phyloP scores from a whole-genome alignment of 2,797 vertebrate genomes.

The Perodicticus potto region DNA sequence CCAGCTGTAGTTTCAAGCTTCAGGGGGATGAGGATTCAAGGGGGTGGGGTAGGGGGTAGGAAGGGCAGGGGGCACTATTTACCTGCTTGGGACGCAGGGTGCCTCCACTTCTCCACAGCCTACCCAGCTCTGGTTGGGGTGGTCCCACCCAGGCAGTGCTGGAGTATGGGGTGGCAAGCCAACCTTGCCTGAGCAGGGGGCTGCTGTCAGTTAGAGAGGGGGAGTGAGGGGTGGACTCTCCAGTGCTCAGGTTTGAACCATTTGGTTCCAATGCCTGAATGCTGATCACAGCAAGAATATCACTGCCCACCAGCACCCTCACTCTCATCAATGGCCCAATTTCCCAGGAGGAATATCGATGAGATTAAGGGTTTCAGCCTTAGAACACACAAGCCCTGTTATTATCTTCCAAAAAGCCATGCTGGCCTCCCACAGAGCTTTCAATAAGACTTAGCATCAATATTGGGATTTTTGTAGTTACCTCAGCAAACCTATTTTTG shows the following conservation, averaged over 20 bases:
- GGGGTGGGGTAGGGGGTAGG: not conserved
- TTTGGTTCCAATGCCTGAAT: not conserved
- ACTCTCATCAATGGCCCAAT: not conserved
- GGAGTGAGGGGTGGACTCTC: not conserved
- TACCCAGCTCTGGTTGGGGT: too few species aligned
- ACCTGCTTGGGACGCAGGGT: not conserved
- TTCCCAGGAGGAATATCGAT: not conserved
- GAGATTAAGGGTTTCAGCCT: not conserved
- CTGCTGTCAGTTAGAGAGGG: not conserved
- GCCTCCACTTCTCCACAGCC: too few species aligned
- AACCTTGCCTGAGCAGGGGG: not conserved
- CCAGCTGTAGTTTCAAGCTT: too few species aligned
- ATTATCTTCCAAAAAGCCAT: not conserved
- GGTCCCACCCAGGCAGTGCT: too few species aligned
- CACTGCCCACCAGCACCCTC: not conserved
- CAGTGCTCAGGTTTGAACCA: not conserved
- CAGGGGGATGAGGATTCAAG: not conserved
- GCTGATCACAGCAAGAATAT: accelerated
- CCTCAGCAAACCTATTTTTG: constrained; percentile 52
- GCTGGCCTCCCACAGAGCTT: not conserved
- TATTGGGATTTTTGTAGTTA: not conserved
- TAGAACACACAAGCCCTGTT: not conserved
- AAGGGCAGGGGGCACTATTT: not conserved
- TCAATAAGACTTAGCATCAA: not conserved
- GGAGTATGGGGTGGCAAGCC: not conserved